A percentile compares a stretch with the other conserved stretches of the same genome.
Evolutionary conservation across 1,140 invertebrate genomes (phyloP).

Genomic region (Grapholita molesta): DNA sequence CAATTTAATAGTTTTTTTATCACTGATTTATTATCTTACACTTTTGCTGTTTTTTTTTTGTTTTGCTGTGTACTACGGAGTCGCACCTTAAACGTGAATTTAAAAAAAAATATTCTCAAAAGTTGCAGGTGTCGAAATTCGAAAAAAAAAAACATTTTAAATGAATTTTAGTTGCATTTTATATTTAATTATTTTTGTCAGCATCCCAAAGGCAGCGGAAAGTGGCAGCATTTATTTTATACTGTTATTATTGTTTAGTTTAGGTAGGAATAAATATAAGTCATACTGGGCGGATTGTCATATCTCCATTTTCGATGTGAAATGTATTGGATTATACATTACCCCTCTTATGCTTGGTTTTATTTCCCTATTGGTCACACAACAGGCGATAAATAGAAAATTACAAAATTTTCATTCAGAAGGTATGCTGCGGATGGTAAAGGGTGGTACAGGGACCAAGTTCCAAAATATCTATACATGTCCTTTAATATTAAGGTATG

Average conservation of each 20-base stretch:
- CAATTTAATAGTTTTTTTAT: background rate
- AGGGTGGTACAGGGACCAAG: too few species aligned
- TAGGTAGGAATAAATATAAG: constrained; percentile 16
- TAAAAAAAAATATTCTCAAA: too few species aligned
- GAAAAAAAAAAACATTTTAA: background rate
- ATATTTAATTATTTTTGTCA: background rate
- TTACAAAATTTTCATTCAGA: too few species aligned
- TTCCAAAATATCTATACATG: too few species aligned
- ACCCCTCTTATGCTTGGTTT: background rate
- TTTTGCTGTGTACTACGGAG: background rate
- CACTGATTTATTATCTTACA: background rate
- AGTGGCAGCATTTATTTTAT: constrained; percentile 9
- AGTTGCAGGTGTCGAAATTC: too few species aligned
- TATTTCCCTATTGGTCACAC: too few species aligned
- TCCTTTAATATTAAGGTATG: too few species aligned
- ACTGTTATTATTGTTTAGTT: constrained; percentile 17
- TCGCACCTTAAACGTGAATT: background rate
- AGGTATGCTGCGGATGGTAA: too few species aligned
- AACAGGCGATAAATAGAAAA: too few species aligned
- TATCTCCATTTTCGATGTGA: constrained; percentile 13
- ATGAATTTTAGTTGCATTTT: background rate
- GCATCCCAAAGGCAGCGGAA: background rate
- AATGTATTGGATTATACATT: constrained; percentile 15
- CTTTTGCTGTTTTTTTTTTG: too few species aligned
- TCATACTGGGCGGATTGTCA: constrained; percentile 11